Percentiles rank a stretch among this genome's conserved stretches.
Conservation (phyloP, 2,888 invertebrate species). For the Cremastobaeus sp. region DNA sequence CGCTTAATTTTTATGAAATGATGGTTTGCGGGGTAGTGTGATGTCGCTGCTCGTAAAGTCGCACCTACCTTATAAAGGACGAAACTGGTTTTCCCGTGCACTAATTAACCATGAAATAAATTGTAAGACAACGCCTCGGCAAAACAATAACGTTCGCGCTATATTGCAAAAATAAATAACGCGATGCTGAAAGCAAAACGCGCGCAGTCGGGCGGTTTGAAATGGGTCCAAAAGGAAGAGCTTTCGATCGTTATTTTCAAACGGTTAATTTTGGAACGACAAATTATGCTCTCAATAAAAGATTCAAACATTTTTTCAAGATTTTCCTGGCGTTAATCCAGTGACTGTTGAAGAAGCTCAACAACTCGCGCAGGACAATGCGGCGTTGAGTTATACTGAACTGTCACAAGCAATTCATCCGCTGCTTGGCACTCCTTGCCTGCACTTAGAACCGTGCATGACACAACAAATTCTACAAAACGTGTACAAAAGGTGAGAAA, state of each 20-base stretch:
- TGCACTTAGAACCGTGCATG: conserved; percentile 74
- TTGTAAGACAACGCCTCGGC: too few species aligned
- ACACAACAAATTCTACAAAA: conserved; percentile 69
- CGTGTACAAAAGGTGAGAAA: conserved; percentile 69
- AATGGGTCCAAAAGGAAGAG: too few species aligned
- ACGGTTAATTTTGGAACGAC: conserved; percentile 24
- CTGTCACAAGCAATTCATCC: conserved; percentile 76
- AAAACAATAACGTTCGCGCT: too few species aligned
- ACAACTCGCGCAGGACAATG: conserved; percentile 56
- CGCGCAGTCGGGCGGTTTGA: too few species aligned
- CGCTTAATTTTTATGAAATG: too few species aligned
- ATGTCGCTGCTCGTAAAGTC: too few species aligned
- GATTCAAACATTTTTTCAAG: conserved; percentile 60
- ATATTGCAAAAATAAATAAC: too few species aligned
- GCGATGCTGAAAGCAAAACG: too few species aligned
- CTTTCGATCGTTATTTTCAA: not conserved
- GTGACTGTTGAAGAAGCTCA: conserved; percentile 71
- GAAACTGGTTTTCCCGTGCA: too few species aligned
- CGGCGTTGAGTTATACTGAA: conserved; percentile 69
- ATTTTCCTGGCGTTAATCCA: conserved; percentile 73
- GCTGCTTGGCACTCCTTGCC: conserved; percentile 70
- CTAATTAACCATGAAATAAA: too few species aligned
- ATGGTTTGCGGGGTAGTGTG: too few species aligned
- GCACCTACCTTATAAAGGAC: too few species aligned
- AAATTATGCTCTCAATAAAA: conserved; percentile 14